These are phyloP conservation scores for Teleiodes luculella DNA, from an alignment of 2,888 invertebrate species.

Conservation along the genomic window DNA sequence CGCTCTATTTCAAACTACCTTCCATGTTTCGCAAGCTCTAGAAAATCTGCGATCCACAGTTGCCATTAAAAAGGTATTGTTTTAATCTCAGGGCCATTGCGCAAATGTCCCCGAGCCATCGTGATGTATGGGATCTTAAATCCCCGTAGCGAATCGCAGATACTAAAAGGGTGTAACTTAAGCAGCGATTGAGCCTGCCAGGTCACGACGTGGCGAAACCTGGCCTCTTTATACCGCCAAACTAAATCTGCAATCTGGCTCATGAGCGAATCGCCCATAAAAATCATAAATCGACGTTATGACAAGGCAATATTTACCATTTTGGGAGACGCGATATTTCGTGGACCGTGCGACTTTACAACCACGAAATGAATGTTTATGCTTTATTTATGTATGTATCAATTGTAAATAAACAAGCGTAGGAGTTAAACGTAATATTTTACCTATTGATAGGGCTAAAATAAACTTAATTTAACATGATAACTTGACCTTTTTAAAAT, in stretches of 20 bases:
- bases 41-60: background rate
- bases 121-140: slow-evolving; percentile 35
- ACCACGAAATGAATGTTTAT: background rate
- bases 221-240: slow-evolving; percentile 33
- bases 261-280: slow-evolving; percentile 14
- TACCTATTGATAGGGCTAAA: background rate
- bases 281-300: slow-evolving; percentile 16
- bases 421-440: too few relatives aligned
- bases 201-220: slow-evolving; percentile 44
- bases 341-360: background rate
- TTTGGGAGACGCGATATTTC: slow-evolving; percentile 5
- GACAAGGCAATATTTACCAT: slow-evolving; percentile 12
- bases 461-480: too few relatives aligned
- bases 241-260: slow-evolving; percentile 12
- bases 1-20: too few relatives aligned
- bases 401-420: slow-evolving; percentile 1
- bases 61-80: background rate
- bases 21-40: background rate
- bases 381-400: background rate
- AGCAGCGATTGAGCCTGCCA: slow-evolving; percentile 18
- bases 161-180: slow-evolving; percentile 41
- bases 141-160: slow-evolving; percentile 46
- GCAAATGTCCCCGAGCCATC: slow-evolving; percentile 21
- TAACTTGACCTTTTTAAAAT: too few relatives aligned
- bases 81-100: slow-evolving; percentile 13